Evolutionary conservation across 1,140 invertebrate genomes (phyloP).

Genomic region (Trypoxylus dichotomus): DNA sequence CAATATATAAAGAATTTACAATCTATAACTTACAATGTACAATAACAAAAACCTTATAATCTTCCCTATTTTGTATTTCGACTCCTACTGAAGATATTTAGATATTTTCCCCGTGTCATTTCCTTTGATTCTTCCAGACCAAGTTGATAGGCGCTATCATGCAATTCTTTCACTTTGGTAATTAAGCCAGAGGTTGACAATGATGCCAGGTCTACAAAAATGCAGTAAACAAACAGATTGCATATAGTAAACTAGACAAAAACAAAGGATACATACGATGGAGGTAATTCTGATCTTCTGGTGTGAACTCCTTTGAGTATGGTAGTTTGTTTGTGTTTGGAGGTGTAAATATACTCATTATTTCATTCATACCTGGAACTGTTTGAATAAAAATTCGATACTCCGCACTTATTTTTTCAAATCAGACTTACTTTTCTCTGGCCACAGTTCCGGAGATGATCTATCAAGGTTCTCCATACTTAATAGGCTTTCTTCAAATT

Average conservation of each 20-base stretch:
- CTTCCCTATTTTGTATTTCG: neutral
- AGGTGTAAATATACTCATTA: slow-evolving; percentile 59
- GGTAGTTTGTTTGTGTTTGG: slow-evolving; percentile 56
- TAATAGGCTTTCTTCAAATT: slow-evolving; percentile 69
- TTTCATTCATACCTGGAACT: slow-evolving; percentile 77
- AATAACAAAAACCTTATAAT: neutral
- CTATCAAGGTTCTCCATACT: slow-evolving; percentile 88
- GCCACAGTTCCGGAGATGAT: slow-evolving; percentile 90
- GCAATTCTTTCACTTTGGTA: slow-evolving; percentile 88
- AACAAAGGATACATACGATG: slow-evolving; percentile 64
- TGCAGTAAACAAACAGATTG: neutral
- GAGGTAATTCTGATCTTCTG: slow-evolving; percentile 70
- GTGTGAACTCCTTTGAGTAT: slow-evolving; percentile 61
- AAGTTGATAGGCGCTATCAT: slow-evolving; percentile 91
- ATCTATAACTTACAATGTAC: neutral
- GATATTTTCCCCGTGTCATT: slow-evolving; percentile 93
- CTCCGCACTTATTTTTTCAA: slow-evolving; percentile 18
- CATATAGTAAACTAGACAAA: neutral
- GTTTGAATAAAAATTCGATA: slow-evolving; percentile 35
- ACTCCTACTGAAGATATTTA: slow-evolving; percentile 75
- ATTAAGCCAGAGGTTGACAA: slow-evolving; percentile 79
- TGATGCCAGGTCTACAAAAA: slow-evolving; percentile 73
- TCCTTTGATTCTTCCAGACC: slow-evolving; percentile 93
- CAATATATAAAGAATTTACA: neutral
- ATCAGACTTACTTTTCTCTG: slow-evolving; percentile 80